These are phyloP conservation scores for Denticeps clupeoides DNA, from an alignment of 2,797 vertebrate genomes.

Conservation along the genomic window DNA sequence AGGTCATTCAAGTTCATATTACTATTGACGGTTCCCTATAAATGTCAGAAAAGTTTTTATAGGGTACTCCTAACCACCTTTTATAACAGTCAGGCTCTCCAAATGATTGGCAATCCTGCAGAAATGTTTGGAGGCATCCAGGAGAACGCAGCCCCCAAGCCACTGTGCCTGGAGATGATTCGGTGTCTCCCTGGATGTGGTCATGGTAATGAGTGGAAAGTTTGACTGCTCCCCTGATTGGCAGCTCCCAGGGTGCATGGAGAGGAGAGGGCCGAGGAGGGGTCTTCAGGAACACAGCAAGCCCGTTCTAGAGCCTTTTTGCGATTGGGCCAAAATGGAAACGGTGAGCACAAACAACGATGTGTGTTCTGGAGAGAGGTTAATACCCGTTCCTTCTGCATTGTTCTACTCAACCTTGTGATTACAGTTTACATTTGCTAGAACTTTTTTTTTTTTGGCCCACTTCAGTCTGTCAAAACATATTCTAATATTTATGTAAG, in stretches of 20 bases:
- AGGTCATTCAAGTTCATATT: constrained; percentile 11
- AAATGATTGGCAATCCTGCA: constrained; percentile 13
- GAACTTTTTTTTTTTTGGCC: neutral
- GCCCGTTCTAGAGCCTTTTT: neutral
- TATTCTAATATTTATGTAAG: no score
- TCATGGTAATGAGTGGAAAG: constrained; percentile 19
- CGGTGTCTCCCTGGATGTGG: neutral
- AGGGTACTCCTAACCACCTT: constrained; percentile 16
- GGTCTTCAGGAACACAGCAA: no score
- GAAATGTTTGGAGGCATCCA: constrained; percentile 8
- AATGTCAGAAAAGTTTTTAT: constrained; percentile 18
- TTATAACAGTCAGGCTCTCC: constrained; percentile 15
- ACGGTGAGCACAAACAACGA: neutral
- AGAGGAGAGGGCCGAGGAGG: no score
- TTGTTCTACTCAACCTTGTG: no score
- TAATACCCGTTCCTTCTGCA: no score
- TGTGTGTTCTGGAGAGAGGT: no score
- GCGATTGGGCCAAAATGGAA: neutral
- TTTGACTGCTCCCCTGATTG: neutral
- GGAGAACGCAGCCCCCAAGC: neutral
- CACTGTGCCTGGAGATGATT: neutral
- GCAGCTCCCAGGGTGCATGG: neutral
- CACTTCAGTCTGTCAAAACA: neutral
- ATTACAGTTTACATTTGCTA: neutral
- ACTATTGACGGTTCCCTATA: constrained; percentile 19